Evolutionary conservation across 2,797 vertebrate genomes (phyloP).

Genomic region (Sebastes oblongus): DNA sequence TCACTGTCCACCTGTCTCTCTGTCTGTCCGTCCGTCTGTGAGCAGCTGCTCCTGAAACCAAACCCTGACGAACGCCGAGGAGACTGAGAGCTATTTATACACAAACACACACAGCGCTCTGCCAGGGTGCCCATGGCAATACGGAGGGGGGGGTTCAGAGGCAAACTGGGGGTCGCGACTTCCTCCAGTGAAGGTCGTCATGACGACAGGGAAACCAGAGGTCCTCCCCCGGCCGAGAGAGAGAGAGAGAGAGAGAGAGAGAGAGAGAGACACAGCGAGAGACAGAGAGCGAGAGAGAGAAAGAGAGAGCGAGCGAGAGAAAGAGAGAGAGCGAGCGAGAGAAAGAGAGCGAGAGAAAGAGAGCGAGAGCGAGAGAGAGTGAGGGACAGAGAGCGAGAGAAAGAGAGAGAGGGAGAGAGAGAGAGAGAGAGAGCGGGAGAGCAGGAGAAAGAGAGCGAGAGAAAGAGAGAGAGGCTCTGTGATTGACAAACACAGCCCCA

Average conservation of each 20-base stretch:
- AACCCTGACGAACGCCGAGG: constrained; percentile 34
- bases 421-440: neutral
- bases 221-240: constrained; percentile 4
- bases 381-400: neutral
- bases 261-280: neutral
- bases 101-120: constrained; percentile 25
- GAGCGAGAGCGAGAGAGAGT: neutral
- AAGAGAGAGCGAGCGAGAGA: neutral
- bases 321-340: neutral
- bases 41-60: constrained; percentile 70
- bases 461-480: neutral
- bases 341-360: neutral
- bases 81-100: constrained; percentile 51
- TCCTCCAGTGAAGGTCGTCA: constrained; percentile 26
- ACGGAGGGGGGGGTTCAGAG: neutral
- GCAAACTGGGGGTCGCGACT: constrained; percentile 34
- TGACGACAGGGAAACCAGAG: constrained; percentile 25
- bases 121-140: constrained; percentile 57
- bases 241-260: neutral
- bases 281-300: rapidly evolving
- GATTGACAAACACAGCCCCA: constrained; percentile 29
- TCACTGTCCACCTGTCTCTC: neutral
- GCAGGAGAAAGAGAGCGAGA: neutral
- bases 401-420: neutral
- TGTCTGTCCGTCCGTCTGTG: neutral